phyloP scores from a whole-genome alignment of 2,113 vertebrate genomes.

The Bambusicola thoracicus region DNA sequence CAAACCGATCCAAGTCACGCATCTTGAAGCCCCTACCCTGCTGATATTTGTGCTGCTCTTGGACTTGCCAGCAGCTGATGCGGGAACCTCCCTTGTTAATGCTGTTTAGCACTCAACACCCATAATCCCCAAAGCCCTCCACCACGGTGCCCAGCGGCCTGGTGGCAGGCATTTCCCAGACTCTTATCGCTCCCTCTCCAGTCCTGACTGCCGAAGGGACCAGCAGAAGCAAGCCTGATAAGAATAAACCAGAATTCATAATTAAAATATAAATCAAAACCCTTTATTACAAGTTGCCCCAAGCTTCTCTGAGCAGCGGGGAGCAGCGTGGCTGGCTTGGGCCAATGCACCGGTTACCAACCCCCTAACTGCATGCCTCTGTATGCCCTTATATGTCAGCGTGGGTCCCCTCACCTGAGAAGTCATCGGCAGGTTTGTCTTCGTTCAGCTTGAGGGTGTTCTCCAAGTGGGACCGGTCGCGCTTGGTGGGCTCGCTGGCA shows the following conservation, averaged over 20 bases:
- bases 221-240: background rate
- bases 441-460: conserved; percentile 90
- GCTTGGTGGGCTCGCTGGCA: conserved; percentile 73
- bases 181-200: background rate
- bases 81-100: background rate
- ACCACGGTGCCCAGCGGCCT: background rate
- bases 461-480: conserved; percentile 94
- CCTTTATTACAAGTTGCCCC: background rate
- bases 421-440: conserved; percentile 89
- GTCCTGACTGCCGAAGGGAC: background rate
- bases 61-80: background rate
- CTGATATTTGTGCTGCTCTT: background rate
- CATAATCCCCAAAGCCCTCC: background rate
- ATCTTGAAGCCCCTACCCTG: background rate
- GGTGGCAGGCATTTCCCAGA: background rate
- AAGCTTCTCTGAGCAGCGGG: background rate
- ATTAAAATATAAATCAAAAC: background rate
- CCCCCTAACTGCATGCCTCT: background rate
- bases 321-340: background rate
- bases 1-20: background rate
- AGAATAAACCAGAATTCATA: background rate
- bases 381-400: fast-evolving
- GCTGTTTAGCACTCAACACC: background rate
- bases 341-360: background rate
- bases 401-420: conserved; percentile 81